Base-by-base conservation (phyloP, 2,113 vertebrate genomes). In the Coryphaenoides rupestris region DNA sequence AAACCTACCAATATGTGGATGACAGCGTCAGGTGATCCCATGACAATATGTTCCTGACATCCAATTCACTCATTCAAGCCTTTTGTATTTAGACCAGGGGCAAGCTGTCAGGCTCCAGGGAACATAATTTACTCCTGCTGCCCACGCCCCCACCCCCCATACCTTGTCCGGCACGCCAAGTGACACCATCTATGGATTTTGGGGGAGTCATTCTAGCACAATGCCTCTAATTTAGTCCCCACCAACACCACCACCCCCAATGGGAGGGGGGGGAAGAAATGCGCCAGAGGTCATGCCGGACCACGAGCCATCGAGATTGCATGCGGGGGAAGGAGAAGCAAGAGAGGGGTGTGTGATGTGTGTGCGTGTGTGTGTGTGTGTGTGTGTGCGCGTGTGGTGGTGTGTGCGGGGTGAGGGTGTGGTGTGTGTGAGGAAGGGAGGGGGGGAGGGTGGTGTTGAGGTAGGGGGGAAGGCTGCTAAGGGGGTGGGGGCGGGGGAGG, bases 201-300 rank as follows among this genome's bases (percentile, higher is more conserved):
- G 80, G 85, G n/a, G 85, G 87, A 84, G 83, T 86, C 86, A 85
- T 85, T 84, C 77, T 91, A 71, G 76, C 84, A 90, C 87, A 90
- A 90, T 88, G 85, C 82, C 87, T 89, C 86, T 89, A 90, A 90
- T 90, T 89, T 89, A 90, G 78, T 66, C 83, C 68, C n/a, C n/a
- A n/a, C n/a, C n/a, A n/a, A n/a, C n/a, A n/a, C n/a, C n/a, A n/a
- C n/a, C n/a, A n/a, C n/a, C n/a, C 85, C 87, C 82, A 81, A 83
- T 84, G 79, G 84, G 81, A 79, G 81, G 74, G 77, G 77, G 77
- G 84, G 76, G 75, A 69, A 74, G 80, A 85, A 85, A 87, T 84
- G 86, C 81, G 62, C 78, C 85, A 89, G 85, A 90, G 91, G 90
- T 92, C 91, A 92, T 68, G 68, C 62, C 71, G 81, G 81, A 87